Evolutionary conservation across 2,113 vertebrate species (phyloP).

Genomic region (Myiozetetes cayanensis): DNA sequence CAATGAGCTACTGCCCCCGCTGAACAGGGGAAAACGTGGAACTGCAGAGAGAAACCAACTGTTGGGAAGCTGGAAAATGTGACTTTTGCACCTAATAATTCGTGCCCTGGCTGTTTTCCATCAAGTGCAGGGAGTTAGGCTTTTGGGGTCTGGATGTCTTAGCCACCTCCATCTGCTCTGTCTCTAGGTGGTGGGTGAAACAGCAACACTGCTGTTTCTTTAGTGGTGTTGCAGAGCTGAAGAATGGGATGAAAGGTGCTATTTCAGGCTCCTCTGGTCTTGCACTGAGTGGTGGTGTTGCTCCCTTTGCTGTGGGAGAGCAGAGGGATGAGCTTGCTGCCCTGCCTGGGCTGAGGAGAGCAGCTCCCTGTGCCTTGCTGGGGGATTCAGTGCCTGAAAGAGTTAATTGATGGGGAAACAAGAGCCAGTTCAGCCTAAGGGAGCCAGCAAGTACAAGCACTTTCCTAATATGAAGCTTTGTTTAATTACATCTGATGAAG

Average conservation of each 20-base stretch:
- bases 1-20: background rate
- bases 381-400: background rate
- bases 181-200: background rate
- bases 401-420: constrained; percentile 19
- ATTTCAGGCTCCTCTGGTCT: background rate
- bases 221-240: rapidly evolving
- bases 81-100: background rate
- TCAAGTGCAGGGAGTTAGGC: background rate
- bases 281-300: background rate
- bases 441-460: constrained; percentile 57
- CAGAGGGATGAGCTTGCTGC: rapidly evolving
- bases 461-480: constrained; percentile 21
- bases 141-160: background rate
- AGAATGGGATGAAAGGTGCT: background rate
- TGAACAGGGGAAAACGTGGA: background rate
- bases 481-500: constrained; percentile 47
- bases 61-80: background rate
- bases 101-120: background rate
- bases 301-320: background rate
- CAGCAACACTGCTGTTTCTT: background rate
- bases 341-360: background rate
- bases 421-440: constrained; percentile 48
- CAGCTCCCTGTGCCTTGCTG: background rate
- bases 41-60: background rate
- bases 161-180: background rate